Evolutionary conservation across 2,888 invertebrate genomes (phyloP).

Genomic region (Listrodromus nycthemerus): DNA sequence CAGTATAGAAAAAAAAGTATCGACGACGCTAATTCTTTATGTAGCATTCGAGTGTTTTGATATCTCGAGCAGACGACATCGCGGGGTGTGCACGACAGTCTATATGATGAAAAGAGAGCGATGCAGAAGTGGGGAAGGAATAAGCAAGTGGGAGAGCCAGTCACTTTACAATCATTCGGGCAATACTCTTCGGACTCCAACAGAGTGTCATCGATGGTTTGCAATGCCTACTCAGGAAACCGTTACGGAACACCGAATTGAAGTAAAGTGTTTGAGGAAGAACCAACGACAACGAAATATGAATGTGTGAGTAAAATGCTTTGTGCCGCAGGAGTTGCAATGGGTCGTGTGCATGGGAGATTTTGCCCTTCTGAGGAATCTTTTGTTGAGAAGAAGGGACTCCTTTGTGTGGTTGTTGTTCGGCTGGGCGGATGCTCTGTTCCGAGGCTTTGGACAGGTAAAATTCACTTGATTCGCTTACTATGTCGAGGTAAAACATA

Average conservation of each 20-base stretch:
- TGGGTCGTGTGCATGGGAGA: slow-evolving; percentile 80
- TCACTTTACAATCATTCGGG: slow-evolving; percentile 42
- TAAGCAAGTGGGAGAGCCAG: slow-evolving; percentile 18
- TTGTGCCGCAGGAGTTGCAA: slow-evolving; percentile 68
- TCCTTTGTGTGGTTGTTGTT: slow-evolving; percentile 75
- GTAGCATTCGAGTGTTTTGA: slow-evolving; percentile 6
- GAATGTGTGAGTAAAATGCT: slow-evolving; percentile 15
- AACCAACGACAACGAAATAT: not conserved
- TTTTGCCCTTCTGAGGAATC: slow-evolving; percentile 75
- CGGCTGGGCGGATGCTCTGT: slow-evolving; percentile 79
- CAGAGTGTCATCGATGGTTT: slow-evolving; percentile 25
- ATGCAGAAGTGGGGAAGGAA: slow-evolving; percentile 37
- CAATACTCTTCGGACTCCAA: slow-evolving; percentile 27
- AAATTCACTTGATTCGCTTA: not conserved
- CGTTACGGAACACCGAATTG: slow-evolving; percentile 28
- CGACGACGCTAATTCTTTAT: not conserved
- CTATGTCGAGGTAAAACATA: not conserved
- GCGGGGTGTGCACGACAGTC: not conserved
- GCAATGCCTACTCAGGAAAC: slow-evolving; percentile 49
- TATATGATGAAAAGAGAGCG: not conserved
- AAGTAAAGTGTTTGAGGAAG: slow-evolving; percentile 17
- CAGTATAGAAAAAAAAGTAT: not conserved
- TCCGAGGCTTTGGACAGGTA: slow-evolving; percentile 83
- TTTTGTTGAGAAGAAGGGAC: slow-evolving; percentile 73
- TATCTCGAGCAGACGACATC: slow-evolving; percentile 1